Evolutionary conservation across 2,888 invertebrate species (phyloP), one percentile per base, ranked within the genome.

Genomic region (Maniola hyperantus): DNA sequence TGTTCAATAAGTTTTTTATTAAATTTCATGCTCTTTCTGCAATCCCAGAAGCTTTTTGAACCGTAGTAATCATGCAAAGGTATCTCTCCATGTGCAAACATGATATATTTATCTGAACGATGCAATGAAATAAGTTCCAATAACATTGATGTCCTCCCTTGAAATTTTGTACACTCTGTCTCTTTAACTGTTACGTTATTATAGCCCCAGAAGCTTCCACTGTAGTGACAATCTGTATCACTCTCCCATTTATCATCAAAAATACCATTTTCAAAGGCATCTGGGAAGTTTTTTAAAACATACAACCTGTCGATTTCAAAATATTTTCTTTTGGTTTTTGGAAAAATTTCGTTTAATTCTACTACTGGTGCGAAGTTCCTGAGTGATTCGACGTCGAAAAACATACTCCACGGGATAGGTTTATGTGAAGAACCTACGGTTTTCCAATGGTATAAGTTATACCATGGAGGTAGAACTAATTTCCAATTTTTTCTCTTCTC

Each of bases 401-500:
- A 99, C 44, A 85, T 80, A 6, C 93, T 89, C 99, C 99, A 99
- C 0, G 95, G 95, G 46, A 96, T 87, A 48, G 94, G 93, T 18
- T 89, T 88, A 73, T 96, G 95, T 2, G 83, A 77, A 34, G 93
- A 65, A 39, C 92, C 90, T 34, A 80, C 83, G 5, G 94, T 93
- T 77, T 93, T 94, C 99, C 99, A 99, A 82, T 99, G 99, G 75
- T 97, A 97, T 5, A 99, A 85, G 70, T 95, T 94, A 64, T 96
- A 94, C 97, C 99, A 99, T 0, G 99, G 98, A 13, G 99, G 99
- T 71, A 99, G 90, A 58, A 99, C 97, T 75, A 97, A 79, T 48
- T 91, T 91, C 84, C 95, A 94, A 66, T 94, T 89, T 20, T 83
- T 83, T 55, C 89, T 88, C 67, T 83, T 82, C 0, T 87, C 85